These are phyloP conservation scores for Macrosiphum euphorbiae DNA, from an alignment of 2,888 invertebrate genomes.

Conservation along the genomic window DNA sequence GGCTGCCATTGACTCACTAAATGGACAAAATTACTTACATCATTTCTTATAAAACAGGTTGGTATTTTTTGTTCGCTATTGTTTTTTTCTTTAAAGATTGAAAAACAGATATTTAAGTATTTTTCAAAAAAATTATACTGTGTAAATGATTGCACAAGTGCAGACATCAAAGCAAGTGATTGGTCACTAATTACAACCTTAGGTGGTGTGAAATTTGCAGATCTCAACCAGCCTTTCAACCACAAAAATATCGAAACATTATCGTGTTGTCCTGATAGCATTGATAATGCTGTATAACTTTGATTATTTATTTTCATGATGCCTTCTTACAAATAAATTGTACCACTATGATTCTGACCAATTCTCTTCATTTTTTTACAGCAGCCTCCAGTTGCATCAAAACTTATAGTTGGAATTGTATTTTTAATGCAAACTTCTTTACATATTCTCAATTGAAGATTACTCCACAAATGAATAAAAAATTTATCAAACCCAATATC, in stretches of 20 bases:
- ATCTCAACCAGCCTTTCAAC: not conserved
- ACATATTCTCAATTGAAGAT: not conserved
- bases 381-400: not conserved
- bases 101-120: not conserved
- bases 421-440: not conserved
- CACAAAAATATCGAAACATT: not conserved
- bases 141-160: not conserved
- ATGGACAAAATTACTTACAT: not conserved
- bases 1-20: not conserved
- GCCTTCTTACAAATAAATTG: not conserved
- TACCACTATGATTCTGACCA: not conserved
- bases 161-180: not conserved
- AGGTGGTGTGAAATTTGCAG: not conserved
- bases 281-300: not conserved
- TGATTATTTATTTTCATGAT: not conserved
- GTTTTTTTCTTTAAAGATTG: not conserved
- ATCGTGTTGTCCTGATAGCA: not conserved
- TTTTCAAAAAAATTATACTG: not conserved
- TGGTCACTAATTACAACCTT: not conserved
- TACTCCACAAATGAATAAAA: not conserved
- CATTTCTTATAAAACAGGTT: not conserved
- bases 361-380: not conserved
- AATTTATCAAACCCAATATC: not conserved
- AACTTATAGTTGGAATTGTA: not conserved
- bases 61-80: not conserved